Conservation (phyloP, 2,113 vertebrate species). For the Microtus richardsoni region DNA sequence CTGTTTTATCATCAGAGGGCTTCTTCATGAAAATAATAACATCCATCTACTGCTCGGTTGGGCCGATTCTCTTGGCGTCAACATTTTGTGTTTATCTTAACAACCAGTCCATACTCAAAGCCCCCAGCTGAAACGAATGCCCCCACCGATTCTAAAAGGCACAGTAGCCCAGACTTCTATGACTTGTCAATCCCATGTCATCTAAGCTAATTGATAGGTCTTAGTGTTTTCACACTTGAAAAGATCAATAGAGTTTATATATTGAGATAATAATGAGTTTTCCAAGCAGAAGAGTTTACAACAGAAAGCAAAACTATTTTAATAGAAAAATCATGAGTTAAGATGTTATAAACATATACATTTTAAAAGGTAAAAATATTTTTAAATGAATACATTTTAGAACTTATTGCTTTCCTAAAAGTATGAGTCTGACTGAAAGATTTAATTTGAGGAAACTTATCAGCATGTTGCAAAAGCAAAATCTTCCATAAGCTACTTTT, state of each 20-base stretch:
- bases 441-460: not conserved
- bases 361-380: not conserved
- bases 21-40: conserved; percentile 95
- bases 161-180: conserved; percentile 81
- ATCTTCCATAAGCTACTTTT: conserved; percentile 6
- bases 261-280: conserved; percentile 34
- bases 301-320: not conserved
- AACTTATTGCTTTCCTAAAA: not conserved
- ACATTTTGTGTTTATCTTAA: conserved; percentile 91
- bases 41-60: conserved; percentile 89
- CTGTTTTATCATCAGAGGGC: conserved; percentile 91
- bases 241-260: conserved; percentile 36
- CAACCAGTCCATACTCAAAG: conserved; percentile 85
- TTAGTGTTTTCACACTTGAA: conserved; percentile 56
- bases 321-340: not conserved
- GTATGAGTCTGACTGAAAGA: not conserved
- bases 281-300: conserved; percentile 31
- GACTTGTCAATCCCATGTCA: conserved; percentile 79
- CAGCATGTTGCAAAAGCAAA: not conserved
- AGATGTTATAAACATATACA: not conserved
- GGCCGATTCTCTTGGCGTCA: conserved; percentile 86
- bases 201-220: conserved; percentile 75
- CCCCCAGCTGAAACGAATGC: conserved; percentile 24
- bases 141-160: conserved; percentile 78
- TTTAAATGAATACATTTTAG: not conserved